Percentiles rank a stretch among this genome's conserved stretches.
Evolutionary conservation across 2,888 invertebrate species (phyloP).

Genomic region (Tenthredo livida): DNA sequence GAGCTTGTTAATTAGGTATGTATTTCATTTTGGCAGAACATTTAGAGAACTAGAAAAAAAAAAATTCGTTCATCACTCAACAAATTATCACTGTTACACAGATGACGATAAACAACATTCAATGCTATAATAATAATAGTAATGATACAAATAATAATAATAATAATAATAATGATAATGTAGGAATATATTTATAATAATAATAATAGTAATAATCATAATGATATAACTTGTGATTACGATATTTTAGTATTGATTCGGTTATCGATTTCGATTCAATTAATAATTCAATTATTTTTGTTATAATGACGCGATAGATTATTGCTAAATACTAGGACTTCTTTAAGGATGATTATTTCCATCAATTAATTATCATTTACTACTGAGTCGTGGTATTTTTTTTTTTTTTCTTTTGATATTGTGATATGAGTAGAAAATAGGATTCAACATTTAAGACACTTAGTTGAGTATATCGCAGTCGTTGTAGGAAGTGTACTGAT

Average conservation of each 20-base stretch:
- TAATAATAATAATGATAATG: constrained; percentile 7
- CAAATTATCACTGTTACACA: constrained; percentile 39
- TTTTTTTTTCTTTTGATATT: background rate
- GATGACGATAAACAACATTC: constrained; percentile 62
- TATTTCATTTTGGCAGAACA: background rate
- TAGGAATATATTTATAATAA: constrained; percentile 55
- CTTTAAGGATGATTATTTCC: constrained; percentile 8
- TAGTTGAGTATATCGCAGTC: constrained; percentile 67
- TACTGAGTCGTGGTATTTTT: constrained; percentile 16
- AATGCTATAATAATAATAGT: constrained; percentile 52
- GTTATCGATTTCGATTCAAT: constrained; percentile 54
- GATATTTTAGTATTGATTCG: constrained; percentile 55
- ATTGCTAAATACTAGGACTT: constrained; percentile 44
- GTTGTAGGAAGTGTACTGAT: constrained; percentile 62
- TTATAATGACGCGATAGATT: constrained; percentile 15
- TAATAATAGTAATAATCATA: constrained; percentile 67
- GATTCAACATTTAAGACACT: constrained; percentile 72
- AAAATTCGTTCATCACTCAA: background rate
- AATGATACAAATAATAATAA: constrained; percentile 60
- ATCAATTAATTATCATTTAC: background rate
- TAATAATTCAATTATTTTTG: constrained; percentile 1
- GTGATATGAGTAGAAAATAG: constrained; percentile 63
- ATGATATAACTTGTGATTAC: constrained; percentile 50
- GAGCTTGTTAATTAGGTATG: background rate
- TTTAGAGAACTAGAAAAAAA: constrained; percentile 10